A percentile compares a stretch with the other conserved stretches of the same genome.
phyloP scores from a whole-genome alignment of 2,113 vertebrate genomes.

The Vanacampus margaritifer region DNA sequence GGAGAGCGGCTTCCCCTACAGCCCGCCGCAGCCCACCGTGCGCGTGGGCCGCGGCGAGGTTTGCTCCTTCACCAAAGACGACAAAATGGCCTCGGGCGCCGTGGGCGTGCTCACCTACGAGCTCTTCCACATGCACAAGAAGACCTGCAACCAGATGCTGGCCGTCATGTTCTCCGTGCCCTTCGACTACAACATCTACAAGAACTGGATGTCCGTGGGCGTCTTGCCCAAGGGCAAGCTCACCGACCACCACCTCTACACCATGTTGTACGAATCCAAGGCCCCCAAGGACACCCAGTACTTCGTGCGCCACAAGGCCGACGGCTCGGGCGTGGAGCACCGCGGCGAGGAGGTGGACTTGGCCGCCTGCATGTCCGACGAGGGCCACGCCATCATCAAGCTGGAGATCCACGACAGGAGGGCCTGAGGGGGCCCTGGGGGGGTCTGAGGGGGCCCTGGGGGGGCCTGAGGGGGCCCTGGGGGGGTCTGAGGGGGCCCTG shows the following conservation, averaged over 20 bases:
- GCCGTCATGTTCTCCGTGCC: slow-evolving; percentile 69
- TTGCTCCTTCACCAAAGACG: slow-evolving; percentile 68
- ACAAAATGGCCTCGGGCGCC: slow-evolving; percentile 51
- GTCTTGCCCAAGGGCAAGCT: slow-evolving; percentile 15
- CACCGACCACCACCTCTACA: slow-evolving; percentile 43
- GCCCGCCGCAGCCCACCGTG: slow-evolving; percentile 62
- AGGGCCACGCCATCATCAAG: slow-evolving; percentile 57
- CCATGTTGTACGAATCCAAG: slow-evolving; percentile 49
- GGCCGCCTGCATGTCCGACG: slow-evolving; percentile 54
- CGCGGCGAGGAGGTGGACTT: slow-evolving; percentile 8
- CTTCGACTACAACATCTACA: slow-evolving; percentile 63
- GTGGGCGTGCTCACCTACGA: slow-evolving; percentile 66
- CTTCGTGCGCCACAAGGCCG: slow-evolving; percentile 43
- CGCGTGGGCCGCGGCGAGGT: slow-evolving; percentile 41
- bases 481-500: slow-evolving; percentile 25
- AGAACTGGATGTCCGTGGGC: slow-evolving; percentile 61
- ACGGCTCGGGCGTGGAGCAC: slow-evolving; percentile 38
- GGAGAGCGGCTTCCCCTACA: slow-evolving; percentile 52
- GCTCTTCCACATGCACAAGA: slow-evolving; percentile 34
- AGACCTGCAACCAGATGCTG: slow-evolving; percentile 17
- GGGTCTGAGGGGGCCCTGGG: not conserved
- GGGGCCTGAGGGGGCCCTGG: slow-evolving; percentile 24
- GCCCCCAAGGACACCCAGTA: slow-evolving; percentile 28
- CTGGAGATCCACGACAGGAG: slow-evolving; percentile 60
- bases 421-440: slow-evolving; percentile 12